Conservation (phyloP, 92 coral and sea anemone species). For the Umimayanthus kanabou region DNA sequence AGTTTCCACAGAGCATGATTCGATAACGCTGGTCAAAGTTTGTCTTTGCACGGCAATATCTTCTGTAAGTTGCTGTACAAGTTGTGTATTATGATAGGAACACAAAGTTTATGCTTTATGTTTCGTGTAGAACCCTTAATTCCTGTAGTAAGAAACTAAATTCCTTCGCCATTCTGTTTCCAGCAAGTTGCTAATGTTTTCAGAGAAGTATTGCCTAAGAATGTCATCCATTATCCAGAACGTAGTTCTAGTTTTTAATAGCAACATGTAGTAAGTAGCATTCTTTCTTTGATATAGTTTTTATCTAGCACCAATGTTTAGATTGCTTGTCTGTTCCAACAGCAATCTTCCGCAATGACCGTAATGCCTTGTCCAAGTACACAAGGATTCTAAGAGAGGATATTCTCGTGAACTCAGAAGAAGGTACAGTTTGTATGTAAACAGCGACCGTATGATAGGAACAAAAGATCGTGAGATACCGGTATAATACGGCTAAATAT, state of each 20-base stretch:
- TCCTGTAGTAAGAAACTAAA: not conserved
- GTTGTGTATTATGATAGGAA: no score
- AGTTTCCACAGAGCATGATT: no score
- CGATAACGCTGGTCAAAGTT: no score
- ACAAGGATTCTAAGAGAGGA: constrained; percentile 73
- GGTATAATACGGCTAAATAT: not conserved
- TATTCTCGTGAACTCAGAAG: constrained; percentile 57
- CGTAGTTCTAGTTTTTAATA: not conserved
- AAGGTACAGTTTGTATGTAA: constrained; percentile 45
- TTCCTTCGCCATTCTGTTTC: not conserved
- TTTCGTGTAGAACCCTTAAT: not conserved
- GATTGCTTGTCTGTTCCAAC: not conserved
- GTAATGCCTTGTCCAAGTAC: constrained; percentile 68
- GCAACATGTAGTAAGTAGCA: no score
- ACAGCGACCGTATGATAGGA: not conserved
- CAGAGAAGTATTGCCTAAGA: no score
- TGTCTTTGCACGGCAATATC: no score
- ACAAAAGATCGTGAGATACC: not conserved
- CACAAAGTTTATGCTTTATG: not conserved
- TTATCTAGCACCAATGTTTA: not conserved
- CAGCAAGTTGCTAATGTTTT: not conserved
- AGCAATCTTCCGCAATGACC: constrained; percentile 91
- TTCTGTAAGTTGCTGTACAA: no score
- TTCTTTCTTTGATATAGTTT: no score
- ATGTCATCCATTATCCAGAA: no score